Percentiles rank a stretch among this genome's conserved stretches.
Evolutionary conservation across 2,888 invertebrate species (phyloP).

Genomic region (Cyaniris semiargus): DNA sequence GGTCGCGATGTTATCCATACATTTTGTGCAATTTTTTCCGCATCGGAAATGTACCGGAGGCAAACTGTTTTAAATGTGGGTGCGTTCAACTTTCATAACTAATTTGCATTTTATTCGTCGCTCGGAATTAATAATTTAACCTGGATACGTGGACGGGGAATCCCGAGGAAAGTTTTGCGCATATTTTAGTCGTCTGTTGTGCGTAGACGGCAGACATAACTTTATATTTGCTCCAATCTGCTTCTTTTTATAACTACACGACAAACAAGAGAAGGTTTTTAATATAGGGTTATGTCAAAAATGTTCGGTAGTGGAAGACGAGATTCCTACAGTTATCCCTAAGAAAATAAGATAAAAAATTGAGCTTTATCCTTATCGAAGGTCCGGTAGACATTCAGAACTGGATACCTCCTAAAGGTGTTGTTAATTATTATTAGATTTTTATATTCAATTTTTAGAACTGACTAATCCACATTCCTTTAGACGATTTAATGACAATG

Average conservation of each 20-base stretch:
- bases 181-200: neutral
- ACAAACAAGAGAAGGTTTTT: too few species aligned
- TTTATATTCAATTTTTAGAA: too few species aligned
- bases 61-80: neutral
- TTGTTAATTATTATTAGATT: too few species aligned
- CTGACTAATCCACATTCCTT: neutral
- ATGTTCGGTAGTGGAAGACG: too few species aligned
- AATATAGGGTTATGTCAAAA: too few species aligned
- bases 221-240: neutral
- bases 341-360: too few species aligned
- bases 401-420: too few species aligned
- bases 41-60: neutral
- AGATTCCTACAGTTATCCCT: too few species aligned
- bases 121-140: neutral
- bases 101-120: slow-evolving; percentile 16
- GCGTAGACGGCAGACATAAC: neutral
- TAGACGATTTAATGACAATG: neutral
- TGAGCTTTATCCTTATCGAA: too few species aligned
- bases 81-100: neutral
- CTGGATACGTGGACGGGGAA: neutral
- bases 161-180: neutral
- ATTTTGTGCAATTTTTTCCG: slow-evolving; percentile 14
- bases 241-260: too few species aligned
- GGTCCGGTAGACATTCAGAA: too few species aligned
- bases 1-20: neutral